Conservation (phyloP, 2,888 invertebrate genomes). For the Eupeodes luniger region DNA sequence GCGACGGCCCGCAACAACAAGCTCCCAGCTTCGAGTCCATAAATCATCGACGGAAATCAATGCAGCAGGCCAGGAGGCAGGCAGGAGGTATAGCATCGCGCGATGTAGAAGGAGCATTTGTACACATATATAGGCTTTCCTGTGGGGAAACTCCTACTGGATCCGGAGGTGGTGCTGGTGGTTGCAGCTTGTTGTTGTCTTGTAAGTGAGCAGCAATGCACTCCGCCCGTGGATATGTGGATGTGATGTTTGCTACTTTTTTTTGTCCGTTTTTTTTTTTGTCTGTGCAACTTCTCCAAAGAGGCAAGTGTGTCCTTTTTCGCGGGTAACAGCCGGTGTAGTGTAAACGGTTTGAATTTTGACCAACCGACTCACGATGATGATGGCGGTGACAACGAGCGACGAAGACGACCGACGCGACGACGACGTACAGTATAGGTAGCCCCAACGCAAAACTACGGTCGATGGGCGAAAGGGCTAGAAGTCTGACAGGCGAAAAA, state of each 20-base stretch:
- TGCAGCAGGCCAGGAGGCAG: constrained; percentile 65
- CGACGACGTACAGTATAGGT: neutral
- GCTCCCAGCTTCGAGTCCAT: constrained; percentile 76
- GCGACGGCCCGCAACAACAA: constrained; percentile 76
- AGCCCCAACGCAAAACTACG: neutral
- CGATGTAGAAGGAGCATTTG: constrained; percentile 60
- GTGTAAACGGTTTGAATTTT: constrained; percentile 75
- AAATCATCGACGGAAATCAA: constrained; percentile 79
- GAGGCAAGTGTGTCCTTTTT: constrained; percentile 68
- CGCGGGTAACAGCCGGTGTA: constrained; percentile 48
- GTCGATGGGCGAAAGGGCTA: constrained; percentile 25
- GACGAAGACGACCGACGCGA: constrained; percentile 14
- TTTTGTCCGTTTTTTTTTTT: neutral
- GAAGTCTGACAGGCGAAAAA: constrained; percentile 73
- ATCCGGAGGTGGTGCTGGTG: constrained; percentile 70
- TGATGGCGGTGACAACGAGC: neutral
- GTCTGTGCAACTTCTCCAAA: neutral
- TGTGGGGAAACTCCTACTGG: constrained; percentile 77
- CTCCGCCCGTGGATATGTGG: constrained; percentile 39
- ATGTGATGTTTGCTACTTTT: constrained; percentile 9
- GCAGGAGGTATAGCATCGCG: constrained; percentile 37
- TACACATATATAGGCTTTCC: constrained; percentile 33
- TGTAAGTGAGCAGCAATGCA: constrained; percentile 71
- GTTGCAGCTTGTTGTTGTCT: constrained; percentile 56
- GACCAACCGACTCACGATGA: constrained; percentile 41